phyloP scores from a whole-genome alignment of 64 coral and sea anemone genomes.

The Anthopleura sola region DNA sequence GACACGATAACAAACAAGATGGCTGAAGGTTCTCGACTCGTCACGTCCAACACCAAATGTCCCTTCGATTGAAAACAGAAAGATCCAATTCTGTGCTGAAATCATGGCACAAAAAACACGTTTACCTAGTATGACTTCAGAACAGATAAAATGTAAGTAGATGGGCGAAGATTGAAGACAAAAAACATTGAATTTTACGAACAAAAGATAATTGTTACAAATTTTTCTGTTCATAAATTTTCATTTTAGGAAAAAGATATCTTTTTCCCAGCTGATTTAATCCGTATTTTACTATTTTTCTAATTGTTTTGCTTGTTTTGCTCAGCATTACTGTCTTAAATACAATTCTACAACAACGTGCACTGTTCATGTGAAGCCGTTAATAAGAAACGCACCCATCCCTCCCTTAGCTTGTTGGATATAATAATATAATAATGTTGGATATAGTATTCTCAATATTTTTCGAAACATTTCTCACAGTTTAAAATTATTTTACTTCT shows the following conservation, averaged over 20 bases:
- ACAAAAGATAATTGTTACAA: not conserved
- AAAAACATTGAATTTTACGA: not conserved
- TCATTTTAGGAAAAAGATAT: not conserved
- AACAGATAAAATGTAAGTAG: conserved; percentile 28
- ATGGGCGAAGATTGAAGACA: not conserved
- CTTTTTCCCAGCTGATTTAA: not conserved
- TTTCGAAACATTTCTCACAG: no score
- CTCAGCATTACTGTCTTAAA: no score
- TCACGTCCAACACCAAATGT: not conserved
- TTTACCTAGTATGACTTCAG: conserved; percentile 14
- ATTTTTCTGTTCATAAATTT: not conserved
- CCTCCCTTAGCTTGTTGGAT: no score
- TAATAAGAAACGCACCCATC: no score
- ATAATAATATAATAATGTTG: no score
- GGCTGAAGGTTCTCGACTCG: not conserved
- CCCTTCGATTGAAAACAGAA: not conserved
- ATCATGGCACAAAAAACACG: conserved; percentile 24
- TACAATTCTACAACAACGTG: no score
- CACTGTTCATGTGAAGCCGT: no score
- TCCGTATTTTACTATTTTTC: not conserved
- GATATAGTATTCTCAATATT: no score
- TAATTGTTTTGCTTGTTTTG: no score
- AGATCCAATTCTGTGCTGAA: not conserved
- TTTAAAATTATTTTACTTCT: no score
- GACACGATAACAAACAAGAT: conserved; percentile 17